Evolutionary conservation across 2,113 vertebrate genomes (phyloP).

Genomic region (Opisthocomus hoazin): DNA sequence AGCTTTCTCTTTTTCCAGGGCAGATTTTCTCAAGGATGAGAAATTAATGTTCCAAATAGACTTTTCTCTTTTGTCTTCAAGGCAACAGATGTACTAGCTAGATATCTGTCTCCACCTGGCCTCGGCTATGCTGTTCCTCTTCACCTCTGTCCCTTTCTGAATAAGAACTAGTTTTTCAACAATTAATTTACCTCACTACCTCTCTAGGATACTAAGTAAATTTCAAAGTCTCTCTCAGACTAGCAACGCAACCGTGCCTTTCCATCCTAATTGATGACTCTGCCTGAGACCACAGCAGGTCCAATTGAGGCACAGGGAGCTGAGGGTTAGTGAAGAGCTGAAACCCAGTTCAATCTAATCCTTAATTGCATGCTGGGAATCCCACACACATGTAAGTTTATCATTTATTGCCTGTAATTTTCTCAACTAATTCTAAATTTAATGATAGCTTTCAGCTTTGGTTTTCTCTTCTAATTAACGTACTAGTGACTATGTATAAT

Average conservation of each 20-base stretch:
- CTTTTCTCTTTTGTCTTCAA: neutral
- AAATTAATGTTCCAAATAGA: neutral
- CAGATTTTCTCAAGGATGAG: neutral
- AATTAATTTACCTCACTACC: neutral
- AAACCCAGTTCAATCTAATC: neutral
- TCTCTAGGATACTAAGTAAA: neutral
- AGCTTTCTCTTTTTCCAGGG: neutral
- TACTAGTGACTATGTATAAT: neutral
- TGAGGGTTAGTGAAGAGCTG: neutral
- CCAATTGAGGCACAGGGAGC: neutral
- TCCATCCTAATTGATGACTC: neutral
- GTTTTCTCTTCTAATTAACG: neutral
- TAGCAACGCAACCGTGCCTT: neutral
- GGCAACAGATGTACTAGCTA: neutral
- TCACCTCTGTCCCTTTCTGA: neutral
- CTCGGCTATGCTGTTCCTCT: neutral
- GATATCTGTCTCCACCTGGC: neutral
- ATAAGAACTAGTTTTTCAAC: neutral
- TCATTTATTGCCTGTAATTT: slow-evolving; percentile 1
- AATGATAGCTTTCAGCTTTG: slow-evolving; percentile 6
- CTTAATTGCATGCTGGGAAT: neutral
- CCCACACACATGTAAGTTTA: neutral
- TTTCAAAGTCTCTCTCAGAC: neutral
- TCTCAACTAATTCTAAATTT: neutral
- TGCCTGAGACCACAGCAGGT: neutral